phyloP scores from a whole-genome alignment of 2,113 vertebrate genomes.

The Leptodactylus fuscus region DNA sequence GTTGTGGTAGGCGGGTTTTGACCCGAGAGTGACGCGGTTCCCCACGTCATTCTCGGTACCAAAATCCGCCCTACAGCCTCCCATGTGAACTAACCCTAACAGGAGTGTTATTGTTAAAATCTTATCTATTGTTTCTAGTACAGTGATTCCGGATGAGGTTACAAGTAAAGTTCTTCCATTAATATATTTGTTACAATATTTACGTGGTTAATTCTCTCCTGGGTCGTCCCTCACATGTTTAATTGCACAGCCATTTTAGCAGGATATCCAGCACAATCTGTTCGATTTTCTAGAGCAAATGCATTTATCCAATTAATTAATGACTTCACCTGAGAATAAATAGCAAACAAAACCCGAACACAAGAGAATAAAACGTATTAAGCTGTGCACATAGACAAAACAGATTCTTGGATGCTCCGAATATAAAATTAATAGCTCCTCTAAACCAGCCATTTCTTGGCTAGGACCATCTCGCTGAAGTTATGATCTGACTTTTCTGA shows the following conservation, averaged over 20 bases:
- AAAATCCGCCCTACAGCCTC: too few relatives aligned
- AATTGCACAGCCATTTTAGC: not conserved
- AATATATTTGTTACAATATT: not conserved
- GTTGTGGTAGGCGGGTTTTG: too few relatives aligned
- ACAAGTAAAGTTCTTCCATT: not conserved
- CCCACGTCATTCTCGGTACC: too few relatives aligned
- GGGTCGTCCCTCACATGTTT: not conserved
- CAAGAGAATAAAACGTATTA: constrained; percentile 21
- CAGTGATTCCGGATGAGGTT: not conserved
- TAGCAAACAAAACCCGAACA: constrained; percentile 18
- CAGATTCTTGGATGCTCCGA: not conserved
- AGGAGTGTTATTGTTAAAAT: too few relatives aligned
- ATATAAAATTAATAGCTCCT: not conserved
- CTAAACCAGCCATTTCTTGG: not conserved
- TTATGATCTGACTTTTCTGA: not conserved
- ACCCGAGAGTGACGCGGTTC: too few relatives aligned
- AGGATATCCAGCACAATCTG: constrained; percentile 15
- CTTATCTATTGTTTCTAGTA: not conserved
- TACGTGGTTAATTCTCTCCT: not conserved
- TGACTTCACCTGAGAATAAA: constrained; percentile 31
- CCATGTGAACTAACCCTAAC: too few relatives aligned
- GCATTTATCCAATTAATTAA: constrained; percentile 27
- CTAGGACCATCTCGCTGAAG: not conserved
- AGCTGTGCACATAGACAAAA: constrained; percentile 7
- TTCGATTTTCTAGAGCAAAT: constrained; percentile 31